phyloP scores from a whole-genome alignment of 1,140 invertebrate genomes.

The Pogonognathellus flavescens region DNA sequence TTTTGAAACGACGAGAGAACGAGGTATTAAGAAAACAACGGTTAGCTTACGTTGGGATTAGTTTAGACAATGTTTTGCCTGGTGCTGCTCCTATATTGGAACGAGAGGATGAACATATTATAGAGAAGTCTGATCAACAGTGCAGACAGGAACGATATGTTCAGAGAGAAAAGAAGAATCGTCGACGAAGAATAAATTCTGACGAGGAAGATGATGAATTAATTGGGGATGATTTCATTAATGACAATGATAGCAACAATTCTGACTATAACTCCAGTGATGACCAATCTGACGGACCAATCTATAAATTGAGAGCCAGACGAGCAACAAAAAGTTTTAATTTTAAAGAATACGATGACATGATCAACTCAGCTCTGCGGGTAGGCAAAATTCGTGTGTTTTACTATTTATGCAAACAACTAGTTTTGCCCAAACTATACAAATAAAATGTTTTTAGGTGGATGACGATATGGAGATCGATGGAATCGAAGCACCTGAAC shows the following conservation, averaged over 20 bases:
- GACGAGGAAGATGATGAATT: slow-evolving; percentile 56
- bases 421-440: too few relatives aligned
- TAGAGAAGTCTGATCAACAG: slow-evolving; percentile 54
- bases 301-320: slow-evolving; percentile 84
- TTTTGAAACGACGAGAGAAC: slow-evolving; percentile 74
- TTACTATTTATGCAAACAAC: too few relatives aligned
- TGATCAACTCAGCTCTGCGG: slow-evolving; percentile 92
- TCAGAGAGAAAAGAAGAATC: slow-evolving; percentile 43
- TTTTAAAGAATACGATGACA: slow-evolving; percentile 93
- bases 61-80: slow-evolving; percentile 80
- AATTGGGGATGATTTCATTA: slow-evolving; percentile 43
- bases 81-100: slow-evolving; percentile 49
- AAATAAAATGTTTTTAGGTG: slow-evolving; percentile 4
- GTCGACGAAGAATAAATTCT: slow-evolving; percentile 45
- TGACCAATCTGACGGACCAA: slow-evolving; percentile 74
- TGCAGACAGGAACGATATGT: slow-evolving; percentile 42
- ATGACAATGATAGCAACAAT: slow-evolving; percentile 40
- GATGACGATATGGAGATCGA: slow-evolving; percentile 70
- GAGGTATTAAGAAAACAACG: slow-evolving; percentile 80
- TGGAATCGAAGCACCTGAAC: slow-evolving; percentile 67
- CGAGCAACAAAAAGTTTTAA: slow-evolving; percentile 80
- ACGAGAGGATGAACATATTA: slow-evolving; percentile 67
- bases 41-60: slow-evolving; percentile 82
- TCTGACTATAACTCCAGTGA: slow-evolving; percentile 43
- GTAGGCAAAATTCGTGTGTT: slow-evolving; percentile 72